Evolutionary conservation across 37 sponge, comb jelly and placozoan species (phyloP), one percentile per base, ranked within the genome.

Genomic region (Tethya wilhelma): DNA sequence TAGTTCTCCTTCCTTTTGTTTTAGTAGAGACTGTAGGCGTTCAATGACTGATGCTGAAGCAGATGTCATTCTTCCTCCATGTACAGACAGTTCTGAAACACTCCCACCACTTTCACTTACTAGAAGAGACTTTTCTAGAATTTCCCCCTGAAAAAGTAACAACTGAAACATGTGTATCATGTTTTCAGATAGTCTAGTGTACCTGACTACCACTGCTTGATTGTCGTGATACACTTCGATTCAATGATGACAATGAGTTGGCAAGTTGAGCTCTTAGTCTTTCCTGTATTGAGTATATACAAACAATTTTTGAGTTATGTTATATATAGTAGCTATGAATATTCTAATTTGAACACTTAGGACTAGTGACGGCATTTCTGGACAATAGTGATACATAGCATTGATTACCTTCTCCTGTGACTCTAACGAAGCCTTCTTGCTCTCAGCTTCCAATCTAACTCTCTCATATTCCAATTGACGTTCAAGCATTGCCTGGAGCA

Each of bases 1-100:
- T 19, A 95, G 77, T 38, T 95, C 96, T 69, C 96, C 96, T 75
- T 95, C 96, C 60, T 81, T 90, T 69, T 92, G 96, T 56, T 85
- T 95, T 25, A 95, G 83, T 43, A 79, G 76, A 26, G 96, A 82
- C 76, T 91, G 96, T 19, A 91, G 73, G 38, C 73, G 77, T 43
- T 95, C 96, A 4, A 95, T 29, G 42, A 74, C 73, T 28, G 93
- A 74, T 41, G 81, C 85, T 39, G 92, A 85, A 23, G 80, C 53
- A 1, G 67, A 38, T 20, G 37, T 11, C 36, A 30, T 19, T 37
- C 66, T 6, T 5, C n/a, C 4, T 49, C 55, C 55, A 49, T 72
- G 55, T 34, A 41, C 23, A 17, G 73, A 49, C 2, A 49, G 1
- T 6, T 72, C 45, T 28, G 69, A 68, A 9, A 40, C 55, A 59